phyloP scores from a whole-genome alignment of 2,113 vertebrate genomes.

The Lethenteron reissneri region DNA sequence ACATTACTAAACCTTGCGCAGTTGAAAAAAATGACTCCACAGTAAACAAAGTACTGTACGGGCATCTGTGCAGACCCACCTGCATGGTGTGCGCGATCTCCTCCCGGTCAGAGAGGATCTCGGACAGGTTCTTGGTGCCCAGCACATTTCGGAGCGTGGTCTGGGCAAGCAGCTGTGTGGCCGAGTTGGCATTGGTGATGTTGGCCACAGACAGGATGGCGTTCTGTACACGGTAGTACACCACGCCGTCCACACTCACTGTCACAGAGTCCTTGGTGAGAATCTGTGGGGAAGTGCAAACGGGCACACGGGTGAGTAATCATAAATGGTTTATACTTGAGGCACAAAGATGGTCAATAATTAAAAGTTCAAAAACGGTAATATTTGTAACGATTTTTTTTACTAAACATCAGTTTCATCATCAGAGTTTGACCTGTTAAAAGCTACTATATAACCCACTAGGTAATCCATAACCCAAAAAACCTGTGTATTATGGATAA shows the following conservation, averaged over 20 bases:
- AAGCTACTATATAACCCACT: too few relatives aligned
- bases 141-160: slow-evolving; percentile 23
- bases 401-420: too few relatives aligned
- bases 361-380: too few relatives aligned
- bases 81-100: slow-evolving; percentile 17
- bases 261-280: slow-evolving; percentile 24
- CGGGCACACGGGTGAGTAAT: not conserved
- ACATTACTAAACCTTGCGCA: too few relatives aligned
- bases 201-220: slow-evolving; percentile 18
- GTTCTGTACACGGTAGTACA: slow-evolving; percentile 25
- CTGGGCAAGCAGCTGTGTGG: slow-evolving; percentile 23
- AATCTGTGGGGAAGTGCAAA: slow-evolving; percentile 15
- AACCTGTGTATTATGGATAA: too few relatives aligned
- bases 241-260: slow-evolving; percentile 23
- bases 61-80: slow-evolving; percentile 11
- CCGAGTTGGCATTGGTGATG: slow-evolving; percentile 18
- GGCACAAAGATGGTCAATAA: too few relatives aligned
- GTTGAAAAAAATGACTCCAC: too few relatives aligned
- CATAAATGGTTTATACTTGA: too few relatives aligned
- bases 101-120: slow-evolving; percentile 19
- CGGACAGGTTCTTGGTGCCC: slow-evolving; percentile 20
- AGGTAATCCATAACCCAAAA: too few relatives aligned
- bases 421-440: too few relatives aligned
- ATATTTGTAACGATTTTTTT: too few relatives aligned
- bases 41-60: too few relatives aligned